These are phyloP conservation scores for Discoglossus pictus DNA, from an alignment of 2,797 vertebrate genomes.

Conservation along the genomic window DNA sequence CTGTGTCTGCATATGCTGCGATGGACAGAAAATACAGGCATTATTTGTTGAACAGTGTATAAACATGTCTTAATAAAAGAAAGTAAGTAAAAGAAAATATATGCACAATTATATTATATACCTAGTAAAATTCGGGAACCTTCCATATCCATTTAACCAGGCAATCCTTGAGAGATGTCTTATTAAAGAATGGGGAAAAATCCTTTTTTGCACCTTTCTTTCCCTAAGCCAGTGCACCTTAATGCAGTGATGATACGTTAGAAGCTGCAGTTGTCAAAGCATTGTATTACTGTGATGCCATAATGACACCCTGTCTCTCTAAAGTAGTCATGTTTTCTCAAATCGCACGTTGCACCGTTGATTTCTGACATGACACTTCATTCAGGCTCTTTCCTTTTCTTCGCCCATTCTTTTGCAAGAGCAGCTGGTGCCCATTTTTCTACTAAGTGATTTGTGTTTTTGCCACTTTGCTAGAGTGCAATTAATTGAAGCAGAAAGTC, in stretches of 20 bases:
- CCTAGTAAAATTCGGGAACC: too few relatives aligned
- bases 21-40: too few relatives aligned
- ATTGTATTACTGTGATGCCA: conserved; percentile 84
- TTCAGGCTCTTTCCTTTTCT: conserved; percentile 68
- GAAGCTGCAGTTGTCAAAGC: conserved; percentile 87
- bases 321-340: conserved; percentile 88
- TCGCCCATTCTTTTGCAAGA: conserved; percentile 70
- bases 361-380: conserved; percentile 81
- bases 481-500: conserved; percentile 70
- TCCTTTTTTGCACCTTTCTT: conserved; percentile 67
- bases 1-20: too few relatives aligned
- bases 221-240: conserved; percentile 79
- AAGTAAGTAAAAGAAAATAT: too few relatives aligned
- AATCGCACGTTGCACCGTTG: conserved; percentile 83
- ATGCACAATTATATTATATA: too few relatives aligned
- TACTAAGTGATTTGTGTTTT: conserved; percentile 74
- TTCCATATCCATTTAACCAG: conserved; percentile 69
- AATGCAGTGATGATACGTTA: conserved; percentile 98
- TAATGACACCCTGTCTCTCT: conserved; percentile 95
- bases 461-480: conserved; percentile 72
- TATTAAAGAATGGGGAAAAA: conserved; percentile 65
- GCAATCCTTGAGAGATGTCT: conserved; percentile 66
- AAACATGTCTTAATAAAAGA: too few relatives aligned
- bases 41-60: too few relatives aligned
- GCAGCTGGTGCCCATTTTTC: conserved; percentile 76